Evolutionary conservation across 1,140 invertebrate genomes (phyloP).

Genomic region (Frieseomelitta varia): DNA sequence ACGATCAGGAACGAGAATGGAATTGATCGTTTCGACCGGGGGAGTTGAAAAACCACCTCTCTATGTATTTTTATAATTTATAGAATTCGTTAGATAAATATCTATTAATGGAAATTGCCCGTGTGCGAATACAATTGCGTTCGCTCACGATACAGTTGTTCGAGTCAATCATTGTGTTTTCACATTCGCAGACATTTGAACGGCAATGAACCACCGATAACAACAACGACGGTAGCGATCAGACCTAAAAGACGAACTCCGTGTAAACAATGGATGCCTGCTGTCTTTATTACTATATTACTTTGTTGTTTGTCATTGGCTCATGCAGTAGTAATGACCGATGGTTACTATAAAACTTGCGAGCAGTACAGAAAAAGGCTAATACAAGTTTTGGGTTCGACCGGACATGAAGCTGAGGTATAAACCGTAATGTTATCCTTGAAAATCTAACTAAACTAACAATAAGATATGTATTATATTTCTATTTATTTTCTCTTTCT

Average conservation of each 20-base stretch:
- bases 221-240: conserved; percentile 80
- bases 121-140: no score
- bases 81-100: neutral
- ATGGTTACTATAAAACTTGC: conserved; percentile 87
- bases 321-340: conserved; percentile 85
- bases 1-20: neutral
- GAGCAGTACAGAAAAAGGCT: conserved; percentile 85
- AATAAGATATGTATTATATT: neutral
- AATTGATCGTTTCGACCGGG: neutral
- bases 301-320: conserved; percentile 84
- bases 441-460: neutral
- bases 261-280: conserved; percentile 85
- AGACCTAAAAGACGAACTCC: conserved; percentile 80
- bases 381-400: conserved; percentile 78
- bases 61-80: neutral
- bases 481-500: neutral
- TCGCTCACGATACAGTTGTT: neutral
- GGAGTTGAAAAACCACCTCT: neutral
- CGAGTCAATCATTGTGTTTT: neutral
- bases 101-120: neutral
- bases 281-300: conserved; percentile 82
- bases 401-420: conserved; percentile 77
- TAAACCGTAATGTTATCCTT: neutral
- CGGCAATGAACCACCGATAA: conserved; percentile 38
- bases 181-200: conserved; percentile 21